Evolutionary conservation across 2,113 vertebrate genomes (phyloP).

Genomic region (Clinocottus analis): DNA sequence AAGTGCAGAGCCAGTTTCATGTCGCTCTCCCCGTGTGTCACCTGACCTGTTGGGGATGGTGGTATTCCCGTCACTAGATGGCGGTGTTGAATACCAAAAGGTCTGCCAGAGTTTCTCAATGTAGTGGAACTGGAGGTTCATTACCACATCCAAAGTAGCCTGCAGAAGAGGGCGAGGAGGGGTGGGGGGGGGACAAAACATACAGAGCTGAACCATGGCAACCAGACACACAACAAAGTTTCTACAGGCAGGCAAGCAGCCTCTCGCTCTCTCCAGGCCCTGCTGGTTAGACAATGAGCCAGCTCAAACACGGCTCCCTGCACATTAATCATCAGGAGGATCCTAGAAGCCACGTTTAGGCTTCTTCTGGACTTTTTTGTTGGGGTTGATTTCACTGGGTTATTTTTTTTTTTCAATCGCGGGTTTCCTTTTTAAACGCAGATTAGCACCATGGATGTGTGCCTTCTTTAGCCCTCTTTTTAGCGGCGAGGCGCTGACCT

Average conservation of each 20-base stretch:
- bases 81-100: conserved; percentile 94
- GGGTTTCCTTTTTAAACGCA: conserved; percentile 12
- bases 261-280: conserved; percentile 59
- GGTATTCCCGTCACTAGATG: conserved; percentile 84
- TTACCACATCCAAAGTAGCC: conserved; percentile 96
- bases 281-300: conserved; percentile 70
- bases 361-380: conserved; percentile 15
- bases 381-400: neutral
- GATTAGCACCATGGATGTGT: neutral
- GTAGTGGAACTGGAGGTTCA: conserved; percentile 97
- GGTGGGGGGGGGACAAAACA: conserved; percentile 63
- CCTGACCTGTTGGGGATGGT: conserved; percentile 83
- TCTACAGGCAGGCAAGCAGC: conserved; percentile 65
- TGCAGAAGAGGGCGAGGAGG: conserved; percentile 74
- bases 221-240: conserved; percentile 85
- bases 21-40: neutral
- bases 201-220: conserved; percentile 78
- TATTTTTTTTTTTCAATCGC: neutral
- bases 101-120: conserved; percentile 98
- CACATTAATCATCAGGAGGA: conserved; percentile 70
- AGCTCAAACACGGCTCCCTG: conserved; percentile 64
- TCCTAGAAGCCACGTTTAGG: conserved; percentile 31
- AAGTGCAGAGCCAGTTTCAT: neutral
- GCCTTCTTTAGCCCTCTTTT: conserved; percentile 10
- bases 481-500: conserved; percentile 38